phyloP scores from a whole-genome alignment of 2,797 vertebrate genomes.

The Aplochiton taeniatus region DNA sequence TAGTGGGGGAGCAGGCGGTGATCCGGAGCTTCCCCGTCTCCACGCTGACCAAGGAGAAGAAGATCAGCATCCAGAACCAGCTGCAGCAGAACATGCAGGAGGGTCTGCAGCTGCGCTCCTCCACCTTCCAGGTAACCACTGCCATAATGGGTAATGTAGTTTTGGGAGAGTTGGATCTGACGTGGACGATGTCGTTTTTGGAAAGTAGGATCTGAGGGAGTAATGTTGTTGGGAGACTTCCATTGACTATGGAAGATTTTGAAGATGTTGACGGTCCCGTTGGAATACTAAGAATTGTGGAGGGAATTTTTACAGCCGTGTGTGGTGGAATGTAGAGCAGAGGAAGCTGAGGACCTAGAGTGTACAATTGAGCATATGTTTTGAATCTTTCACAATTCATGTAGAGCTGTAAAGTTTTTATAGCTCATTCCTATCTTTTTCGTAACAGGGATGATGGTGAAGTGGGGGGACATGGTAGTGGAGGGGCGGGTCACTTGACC shows the following conservation, averaged over 20 bases:
- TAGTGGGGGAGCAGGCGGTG: slow-evolving; percentile 94
- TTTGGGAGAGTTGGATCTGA: no score
- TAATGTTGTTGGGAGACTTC: no score
- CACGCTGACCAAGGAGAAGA: slow-evolving; percentile 95
- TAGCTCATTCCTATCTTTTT: slow-evolving; percentile 67
- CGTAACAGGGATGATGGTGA: slow-evolving; percentile 48
- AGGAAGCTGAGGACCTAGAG: slow-evolving; percentile 27
- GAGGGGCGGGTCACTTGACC: slow-evolving; percentile 41
- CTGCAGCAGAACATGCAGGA: slow-evolving; percentile 97
- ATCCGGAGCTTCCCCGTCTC: slow-evolving; percentile 93
- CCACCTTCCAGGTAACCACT: slow-evolving; percentile 77
- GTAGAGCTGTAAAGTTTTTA: slow-evolving; percentile 59
- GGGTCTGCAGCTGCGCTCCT: slow-evolving; percentile 92
- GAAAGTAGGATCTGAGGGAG: no score
- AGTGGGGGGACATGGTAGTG: slow-evolving; percentile 38
- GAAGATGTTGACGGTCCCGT: background rate
- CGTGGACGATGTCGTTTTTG: no score
- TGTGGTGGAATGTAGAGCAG: slow-evolving; percentile 28
- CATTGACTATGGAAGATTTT: no score
- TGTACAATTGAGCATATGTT: slow-evolving; percentile 60
- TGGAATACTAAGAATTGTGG: no score
- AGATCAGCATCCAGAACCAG: slow-evolving; percentile 95
- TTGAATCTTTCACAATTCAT: slow-evolving; percentile 48
- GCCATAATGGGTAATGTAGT: no score
- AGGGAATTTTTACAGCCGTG: background rate